Base-by-base conservation (phyloP, 2,888 invertebrate genomes). In the Phyto melanocephala region DNA sequence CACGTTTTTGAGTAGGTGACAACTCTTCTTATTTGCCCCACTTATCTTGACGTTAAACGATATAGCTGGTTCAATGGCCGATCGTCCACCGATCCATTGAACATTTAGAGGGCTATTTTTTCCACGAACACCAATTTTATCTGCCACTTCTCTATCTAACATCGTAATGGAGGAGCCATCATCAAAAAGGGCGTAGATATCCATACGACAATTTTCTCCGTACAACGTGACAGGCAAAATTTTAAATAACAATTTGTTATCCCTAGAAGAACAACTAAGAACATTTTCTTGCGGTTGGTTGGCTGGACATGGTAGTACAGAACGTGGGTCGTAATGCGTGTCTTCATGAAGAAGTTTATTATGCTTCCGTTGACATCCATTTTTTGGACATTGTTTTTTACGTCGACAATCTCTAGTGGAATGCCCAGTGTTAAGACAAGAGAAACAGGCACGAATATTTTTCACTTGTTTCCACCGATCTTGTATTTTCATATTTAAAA, bases 1-100 rank as follows among this genome's bases (percentile, higher is more conserved):
- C 10, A 77, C 79, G 33, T 62, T 74, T 11, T 17, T 68, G 1
- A 76, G n/a, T 15, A 56, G 33, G 15, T 77, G 74, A 13, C 22
- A 17, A 5, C 6, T 62, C 35, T 54, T 72, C n/a, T n/a, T n/a
- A n/a, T n/a, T n/a, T n/a, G n/a, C n/a, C n/a, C n/a, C n/a, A n/a
- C n/a, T n/a, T n/a, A n/a, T n/a, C n/a, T n/a, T n/a, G n/a, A n/a
- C n/a, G n/a, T n/a, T n/a, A n/a, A n/a, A n/a, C n/a, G n/a, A n/a
- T n/a, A n/a, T n/a, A n/a, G n/a, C n/a, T n/a, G n/a, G n/a, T n/a
- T n/a, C n/a, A n/a, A n/a, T n/a, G n/a, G n/a, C n/a, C n/a, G n/a
- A n/a, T n/a, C n/a, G n/a, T n/a, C n/a, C n/a, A n/a, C n/a, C n/a
- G n/a, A n/a, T n/a, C n/a, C n/a, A n/a, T n/a, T n/a, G n/a, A n/a